phyloP scores from a whole-genome alignment of 2,797 vertebrate species.

The Octomys mimax region DNA sequence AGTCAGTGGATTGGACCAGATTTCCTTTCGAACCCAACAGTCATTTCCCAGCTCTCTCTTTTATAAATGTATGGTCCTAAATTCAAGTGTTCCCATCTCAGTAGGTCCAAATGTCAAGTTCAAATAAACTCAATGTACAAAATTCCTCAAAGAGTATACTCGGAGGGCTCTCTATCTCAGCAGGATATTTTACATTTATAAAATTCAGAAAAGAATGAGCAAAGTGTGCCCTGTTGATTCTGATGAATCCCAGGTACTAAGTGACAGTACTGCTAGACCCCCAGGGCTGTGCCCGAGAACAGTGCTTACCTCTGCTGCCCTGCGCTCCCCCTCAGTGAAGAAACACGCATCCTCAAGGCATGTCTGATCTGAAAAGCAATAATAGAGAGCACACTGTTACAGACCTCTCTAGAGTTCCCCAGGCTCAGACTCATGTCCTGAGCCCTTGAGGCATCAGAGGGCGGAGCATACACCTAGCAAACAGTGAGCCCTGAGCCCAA shows the following conservation, averaged over 20 bases:
- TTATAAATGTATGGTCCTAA: background rate
- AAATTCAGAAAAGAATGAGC: background rate
- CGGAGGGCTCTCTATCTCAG: background rate
- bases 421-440: background rate
- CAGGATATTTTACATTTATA: background rate
- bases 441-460: background rate
- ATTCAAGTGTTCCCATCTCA: background rate
- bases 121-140: background rate
- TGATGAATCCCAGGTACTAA: background rate
- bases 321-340: slow-evolving; percentile 79
- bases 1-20: background rate
- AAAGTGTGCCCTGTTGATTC: background rate
- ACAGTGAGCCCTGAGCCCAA: background rate
- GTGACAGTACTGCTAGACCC: background rate
- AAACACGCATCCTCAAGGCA: slow-evolving; percentile 84
- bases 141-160: background rate
- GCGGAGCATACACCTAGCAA: background rate
- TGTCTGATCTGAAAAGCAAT: slow-evolving; percentile 87
- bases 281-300: background rate
- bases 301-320: slow-evolving; percentile 84
- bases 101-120: background rate
- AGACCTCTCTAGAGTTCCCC: background rate
- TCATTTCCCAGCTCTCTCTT: background rate
- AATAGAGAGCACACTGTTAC: background rate
- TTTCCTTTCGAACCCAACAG: slow-evolving; percentile 39